Base-by-base conservation (phyloP, 1,140 invertebrate genomes). In the Temnothorax curvispinosus region DNA sequence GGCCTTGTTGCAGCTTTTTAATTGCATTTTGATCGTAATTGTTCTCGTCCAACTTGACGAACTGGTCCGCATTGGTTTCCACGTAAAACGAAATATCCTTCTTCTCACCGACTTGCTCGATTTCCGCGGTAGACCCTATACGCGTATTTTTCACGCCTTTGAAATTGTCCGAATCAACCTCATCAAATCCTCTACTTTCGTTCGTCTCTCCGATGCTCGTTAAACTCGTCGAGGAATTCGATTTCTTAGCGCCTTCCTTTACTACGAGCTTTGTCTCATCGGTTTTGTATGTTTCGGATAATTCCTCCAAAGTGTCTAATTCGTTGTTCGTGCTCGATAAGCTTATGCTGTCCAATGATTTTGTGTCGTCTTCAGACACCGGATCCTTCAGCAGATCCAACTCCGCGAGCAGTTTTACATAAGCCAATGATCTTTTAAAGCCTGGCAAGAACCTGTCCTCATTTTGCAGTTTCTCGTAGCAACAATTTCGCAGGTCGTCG, bases 401-500 rank as follows among this genome's bases (percentile, higher is more conserved):
- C 90, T 98, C 98, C 52, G 97, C 96, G 4, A 98, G 94, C 32
- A 98, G 95, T 91, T 97, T 97, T 0, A 98, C 94, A 91, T 98
- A 98, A 0, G 96, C 95, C 72, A 96, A 94, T 81, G 96, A 97
- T 90, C 96, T 96, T 82, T 97, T 97, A 91, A 98, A 98, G 1
- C 96, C 96, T 11, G 97, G 97, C 78, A 98, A 95, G 93, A 97
- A 98, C 81, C 96, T 96, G 58, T 97, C 97, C 54, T 97, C 96
- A 81, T 93, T 96, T 89, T 96, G 94, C 50, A 98, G 94, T 91
- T 97, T 97, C 27, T 97, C 97, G 75, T 97, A 97, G 41, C 98
- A 96, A 69, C 96, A 96, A 76, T 96, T 94, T 94, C 98, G 97
- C 13, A 98, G 96, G 80, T 98, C 97, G 94, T 99, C 98, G 95